A percentile compares a stretch with the other conserved stretches of the same genome.
Evolutionary conservation across 2,797 vertebrate genomes (phyloP).

Genomic region (Loriculus beryllinus): DNA sequence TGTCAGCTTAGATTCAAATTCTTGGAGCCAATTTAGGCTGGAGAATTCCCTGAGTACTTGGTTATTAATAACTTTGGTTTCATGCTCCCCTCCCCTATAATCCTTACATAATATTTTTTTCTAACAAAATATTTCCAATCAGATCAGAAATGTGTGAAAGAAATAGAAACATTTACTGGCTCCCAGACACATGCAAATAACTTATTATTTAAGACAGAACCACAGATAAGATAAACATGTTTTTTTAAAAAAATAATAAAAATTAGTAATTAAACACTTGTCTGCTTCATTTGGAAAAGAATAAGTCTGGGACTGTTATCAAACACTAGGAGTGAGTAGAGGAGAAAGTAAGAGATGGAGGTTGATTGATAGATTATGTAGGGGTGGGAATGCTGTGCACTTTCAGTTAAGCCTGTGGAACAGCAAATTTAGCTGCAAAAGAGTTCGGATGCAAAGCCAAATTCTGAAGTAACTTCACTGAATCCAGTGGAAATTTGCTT

Average conservation of each 20-base stretch:
- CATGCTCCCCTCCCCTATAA: neutral
- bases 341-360: neutral
- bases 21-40: neutral
- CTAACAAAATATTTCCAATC: neutral
- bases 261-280: neutral
- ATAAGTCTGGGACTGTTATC: neutral
- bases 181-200: neutral
- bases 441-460: neutral
- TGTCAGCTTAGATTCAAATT: neutral
- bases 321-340: neutral
- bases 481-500: neutral
- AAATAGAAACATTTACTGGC: neutral
- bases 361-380: neutral
- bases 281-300: slow-evolving; percentile 5
- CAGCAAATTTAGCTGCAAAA: neutral
- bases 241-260: neutral
- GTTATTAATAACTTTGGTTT: neutral
- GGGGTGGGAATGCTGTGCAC: neutral
- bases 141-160: neutral
- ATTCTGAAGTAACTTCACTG: neutral
- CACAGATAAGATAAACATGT: neutral
- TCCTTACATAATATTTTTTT: neutral
- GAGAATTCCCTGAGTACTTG: neutral
- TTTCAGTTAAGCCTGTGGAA: neutral
- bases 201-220: slow-evolving; percentile 1